Evolutionary conservation across 2,888 invertebrate species (phyloP), one percentile per base, ranked within the genome.

Genomic region (Silvanus unidentatus): DNA sequence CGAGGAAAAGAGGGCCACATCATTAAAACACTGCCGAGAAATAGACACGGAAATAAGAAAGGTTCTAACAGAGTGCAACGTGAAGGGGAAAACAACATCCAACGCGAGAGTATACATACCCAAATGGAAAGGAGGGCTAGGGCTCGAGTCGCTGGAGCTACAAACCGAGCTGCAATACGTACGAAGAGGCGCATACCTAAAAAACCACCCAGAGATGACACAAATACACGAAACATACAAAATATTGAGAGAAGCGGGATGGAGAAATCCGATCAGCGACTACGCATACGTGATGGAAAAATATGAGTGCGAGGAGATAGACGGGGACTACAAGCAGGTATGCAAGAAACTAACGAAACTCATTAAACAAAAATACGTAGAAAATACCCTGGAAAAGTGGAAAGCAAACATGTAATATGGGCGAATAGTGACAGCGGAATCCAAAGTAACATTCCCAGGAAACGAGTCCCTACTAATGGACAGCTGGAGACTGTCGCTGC

Each of bases 401-500:
- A 11, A 40, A 1, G 27, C 30, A 38, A 44, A 46, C 28, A 52
- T 54, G 49, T 42, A 47, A 12, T 54, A 55, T 16, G 52, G 54
- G 1, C 50, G 36, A 27, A 9, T 52, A n/a, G 43, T 50, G 1
- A n/a, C 38, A 10, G 13, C 41, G 22, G 41, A 45, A 8, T 13
- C n/a, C 5, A 15, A 37, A 12, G 16, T 30, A 14, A 50, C 49
- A 3, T 48, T 53, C 43, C 47, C 47, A 6, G 52, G 45, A 4
- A 27, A 48, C 14, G 39, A 8, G 8, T 42, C 38, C 16, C 39
- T 39, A 11, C 45, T 42, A 9, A 38, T 50, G 16, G 50, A 50
- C 10, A 40, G 28, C 16, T 48, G 45, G 40, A 42, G 53, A 29
- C 34, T 45, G 11, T 36, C 45, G 2, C 37, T 57, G 28, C 29